Evolutionary conservation across 2,113 vertebrate genomes (phyloP).

Genomic region (Monopterus albus): DNA sequence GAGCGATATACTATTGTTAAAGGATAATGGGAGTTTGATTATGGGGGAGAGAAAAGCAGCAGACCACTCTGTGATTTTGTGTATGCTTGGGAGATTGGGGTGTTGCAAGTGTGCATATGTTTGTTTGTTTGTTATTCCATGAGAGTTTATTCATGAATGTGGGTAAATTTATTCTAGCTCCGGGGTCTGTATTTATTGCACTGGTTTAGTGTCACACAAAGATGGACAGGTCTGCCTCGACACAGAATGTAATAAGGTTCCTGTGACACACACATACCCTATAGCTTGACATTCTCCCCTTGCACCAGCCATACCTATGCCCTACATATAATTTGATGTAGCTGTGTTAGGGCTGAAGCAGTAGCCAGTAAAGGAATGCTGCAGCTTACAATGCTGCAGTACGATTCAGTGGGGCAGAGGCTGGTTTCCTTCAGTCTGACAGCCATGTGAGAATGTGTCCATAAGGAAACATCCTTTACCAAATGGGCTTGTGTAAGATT

Average conservation of each 20-base stretch:
- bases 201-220: slow-evolving; percentile 61
- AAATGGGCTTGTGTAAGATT: slow-evolving; percentile 43
- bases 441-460: slow-evolving; percentile 48
- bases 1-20: slow-evolving; percentile 15
- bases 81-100: neutral
- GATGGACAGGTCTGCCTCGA: slow-evolving; percentile 61
- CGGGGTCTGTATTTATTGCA: slow-evolving; percentile 70
- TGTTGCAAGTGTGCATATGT: slow-evolving; percentile 16
- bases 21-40: slow-evolving; percentile 56
- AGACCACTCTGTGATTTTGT: slow-evolving; percentile 13
- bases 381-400: slow-evolving; percentile 54
- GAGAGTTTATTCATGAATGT: slow-evolving; percentile 46
- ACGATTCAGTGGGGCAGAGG: slow-evolving; percentile 26
- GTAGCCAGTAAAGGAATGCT: slow-evolving; percentile 15
- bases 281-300: slow-evolving; percentile 31
- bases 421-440: slow-evolving; percentile 34
- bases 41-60: slow-evolving; percentile 17
- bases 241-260: slow-evolving; percentile 57
- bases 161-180: slow-evolving; percentile 65
- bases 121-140: slow-evolving; percentile 30
- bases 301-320: slow-evolving; percentile 26
- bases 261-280: slow-evolving; percentile 30
- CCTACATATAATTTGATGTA: slow-evolving; percentile 34
- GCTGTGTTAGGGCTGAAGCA: slow-evolving; percentile 14
- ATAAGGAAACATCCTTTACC: slow-evolving; percentile 60